Base-by-base conservation (phyloP, 2,113 vertebrate genomes). In the Rana temporaria region DNA sequence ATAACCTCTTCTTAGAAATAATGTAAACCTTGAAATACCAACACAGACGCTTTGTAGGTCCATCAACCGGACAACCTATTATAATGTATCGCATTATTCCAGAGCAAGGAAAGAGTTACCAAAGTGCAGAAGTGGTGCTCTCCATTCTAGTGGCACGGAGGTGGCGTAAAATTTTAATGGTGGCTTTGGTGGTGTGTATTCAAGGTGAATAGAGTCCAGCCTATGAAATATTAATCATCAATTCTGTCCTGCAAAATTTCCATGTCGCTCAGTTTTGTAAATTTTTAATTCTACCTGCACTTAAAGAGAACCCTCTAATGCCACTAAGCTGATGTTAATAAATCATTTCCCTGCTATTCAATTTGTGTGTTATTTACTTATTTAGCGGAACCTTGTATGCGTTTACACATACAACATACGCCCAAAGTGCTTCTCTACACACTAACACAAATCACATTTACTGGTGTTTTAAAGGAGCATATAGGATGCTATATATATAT, bases 201-300 rank as follows among this genome's bases (percentile, higher is more conserved):
- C n/a, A 26, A 68, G 81, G 63, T 67, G 72, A 76, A 83, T 60
- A 53, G 70, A 69, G 52, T 79, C 78, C 66, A 42, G 30, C 34
- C 64, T 34, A 76, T 83, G 32, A 83, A 83, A 76, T 24, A 83
- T 83, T 83, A 6, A 83, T 76, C 72, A 16, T 38, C 52, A 26
- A 75, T 76, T 83, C 71, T 75, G 71, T 76, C 64, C 81, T 76
- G 72, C 81, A 83, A 83, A 83, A 55, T 83, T 73, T 75, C 76
- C n/a, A 67, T 68, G 81, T 66, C 65, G 38, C 26, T 57, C 53
- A 53, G 71, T 76, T 83, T 75, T 48, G 81, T 83, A 68, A 83
- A 83, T 83, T 83, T 83, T 83, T 83, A 32, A 83, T 83, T 83
- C 53, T 32, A 83, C 72, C 81, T 83, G 81, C 81, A 76, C 81